Conservation (phyloP, 1,140 invertebrate species). For the Pentalonia nigronervosa region DNA sequence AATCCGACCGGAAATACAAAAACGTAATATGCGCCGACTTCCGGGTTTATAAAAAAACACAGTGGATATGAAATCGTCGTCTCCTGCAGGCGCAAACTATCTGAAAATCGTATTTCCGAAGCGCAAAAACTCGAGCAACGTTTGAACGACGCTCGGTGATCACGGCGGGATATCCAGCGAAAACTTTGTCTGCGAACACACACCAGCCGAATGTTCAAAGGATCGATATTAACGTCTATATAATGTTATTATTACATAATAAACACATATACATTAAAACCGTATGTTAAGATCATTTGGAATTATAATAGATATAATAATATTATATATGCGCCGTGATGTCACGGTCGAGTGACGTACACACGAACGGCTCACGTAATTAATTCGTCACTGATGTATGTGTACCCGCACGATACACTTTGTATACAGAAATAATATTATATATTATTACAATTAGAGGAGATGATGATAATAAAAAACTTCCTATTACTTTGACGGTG, state of each 20-base stretch:
- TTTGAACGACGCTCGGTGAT: not conserved
- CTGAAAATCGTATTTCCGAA: not conserved
- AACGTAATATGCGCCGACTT: not conserved
- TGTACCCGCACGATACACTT: constrained; percentile 14
- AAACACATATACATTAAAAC: not conserved
- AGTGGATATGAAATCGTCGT: too few species aligned
- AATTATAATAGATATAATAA: not conserved
- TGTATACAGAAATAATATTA: too few species aligned
- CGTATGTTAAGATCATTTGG: not conserved
- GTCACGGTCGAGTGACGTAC: constrained; percentile 46
- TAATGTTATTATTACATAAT: not conserved
- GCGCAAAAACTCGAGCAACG: not conserved
- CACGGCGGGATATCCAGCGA: not conserved
- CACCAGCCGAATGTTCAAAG: not conserved
- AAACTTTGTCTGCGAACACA: not conserved
- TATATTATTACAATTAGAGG: not conserved
- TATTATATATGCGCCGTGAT: not conserved
- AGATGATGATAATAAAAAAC: constrained; percentile 16
- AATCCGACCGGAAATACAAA: constrained; percentile 21
- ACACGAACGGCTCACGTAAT: constrained; percentile 18
- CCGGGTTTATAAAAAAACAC: not conserved
- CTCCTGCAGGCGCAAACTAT: not conserved
- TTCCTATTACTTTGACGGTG: not conserved
- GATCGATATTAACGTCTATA: not conserved
- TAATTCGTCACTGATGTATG: constrained; percentile 32